These are phyloP conservation scores for Ligdia adustata DNA, from an alignment of 2,888 invertebrate species.

Conservation along the genomic window DNA sequence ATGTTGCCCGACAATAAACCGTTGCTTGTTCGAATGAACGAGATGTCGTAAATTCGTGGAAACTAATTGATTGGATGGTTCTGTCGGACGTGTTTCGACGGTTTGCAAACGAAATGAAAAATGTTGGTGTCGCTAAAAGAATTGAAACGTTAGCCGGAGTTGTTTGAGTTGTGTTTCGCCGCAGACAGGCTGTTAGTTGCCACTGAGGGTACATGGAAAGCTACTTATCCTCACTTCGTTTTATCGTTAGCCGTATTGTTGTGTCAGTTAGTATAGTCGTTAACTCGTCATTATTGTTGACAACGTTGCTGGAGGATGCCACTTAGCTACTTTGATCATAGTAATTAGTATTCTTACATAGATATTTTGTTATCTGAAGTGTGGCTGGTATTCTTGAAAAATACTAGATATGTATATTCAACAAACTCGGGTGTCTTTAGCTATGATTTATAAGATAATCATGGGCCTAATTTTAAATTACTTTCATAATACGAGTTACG, in stretches of 20 bases:
- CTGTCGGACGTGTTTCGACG: constrained; percentile 46
- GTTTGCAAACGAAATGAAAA: constrained; percentile 48
- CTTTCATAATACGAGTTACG: too few relatives aligned
- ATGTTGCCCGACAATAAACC: constrained; percentile 56
- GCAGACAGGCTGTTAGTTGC: constrained; percentile 53
- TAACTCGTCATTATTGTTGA: constrained; percentile 51
- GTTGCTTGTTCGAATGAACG: constrained; percentile 56
- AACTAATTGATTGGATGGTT: constrained; percentile 56
- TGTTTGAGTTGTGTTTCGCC: constrained; percentile 48
- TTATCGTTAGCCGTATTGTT: constrained; percentile 74
- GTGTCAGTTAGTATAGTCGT: constrained; percentile 59
- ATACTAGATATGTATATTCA: too few relatives aligned
- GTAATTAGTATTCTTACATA: background rate
- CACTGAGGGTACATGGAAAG: constrained; percentile 70
- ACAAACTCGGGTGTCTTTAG: too few relatives aligned
- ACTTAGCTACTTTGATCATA: background rate
- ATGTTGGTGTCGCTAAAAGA: constrained; percentile 46
- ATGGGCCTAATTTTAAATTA: too few relatives aligned
- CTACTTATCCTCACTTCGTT: constrained; percentile 78
- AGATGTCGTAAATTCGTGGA: constrained; percentile 58
- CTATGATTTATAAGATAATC: too few relatives aligned
- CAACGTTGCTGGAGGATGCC: background rate
- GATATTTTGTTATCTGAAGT: too few relatives aligned
- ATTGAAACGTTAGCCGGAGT: constrained; percentile 41
- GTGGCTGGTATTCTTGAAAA: too few relatives aligned